Percentiles rank a stretch among this genome's conserved stretches.
These are phyloP conservation scores for Porites lobata DNA, from an alignment of 92 coral and sea anemone species.

Conservation along the genomic window DNA sequence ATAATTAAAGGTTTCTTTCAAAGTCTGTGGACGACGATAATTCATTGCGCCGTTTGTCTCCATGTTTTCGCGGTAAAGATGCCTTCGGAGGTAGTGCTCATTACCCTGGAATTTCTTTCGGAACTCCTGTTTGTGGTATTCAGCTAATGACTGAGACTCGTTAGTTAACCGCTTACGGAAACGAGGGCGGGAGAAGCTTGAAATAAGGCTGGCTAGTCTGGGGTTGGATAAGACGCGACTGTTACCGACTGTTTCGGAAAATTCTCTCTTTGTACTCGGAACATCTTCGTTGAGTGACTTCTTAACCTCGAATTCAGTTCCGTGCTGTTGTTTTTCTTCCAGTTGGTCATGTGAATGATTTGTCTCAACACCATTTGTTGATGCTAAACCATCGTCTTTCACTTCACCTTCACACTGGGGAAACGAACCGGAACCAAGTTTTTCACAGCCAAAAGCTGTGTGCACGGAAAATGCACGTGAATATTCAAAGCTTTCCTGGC, in stretches of 20 bases:
- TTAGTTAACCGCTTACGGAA: constrained; percentile 39
- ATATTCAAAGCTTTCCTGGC: constrained; percentile 29
- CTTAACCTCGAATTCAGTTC: neutral
- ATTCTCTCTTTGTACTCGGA: neutral
- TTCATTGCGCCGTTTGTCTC: neutral
- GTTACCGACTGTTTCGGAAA: constrained; percentile 3
- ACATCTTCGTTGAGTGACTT: neutral
- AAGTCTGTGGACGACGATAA: neutral
- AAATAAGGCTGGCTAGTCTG: constrained; percentile 73
- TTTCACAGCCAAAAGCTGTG: constrained; percentile 16
- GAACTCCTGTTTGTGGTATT: constrained; percentile 87
- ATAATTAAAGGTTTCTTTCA: neutral
- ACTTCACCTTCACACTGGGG: neutral
- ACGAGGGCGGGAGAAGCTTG: constrained; percentile 77
- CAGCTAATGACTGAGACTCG: constrained; percentile 81
- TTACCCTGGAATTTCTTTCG: constrained; percentile 91
- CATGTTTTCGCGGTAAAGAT: constrained; percentile 77
- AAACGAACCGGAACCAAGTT: neutral
- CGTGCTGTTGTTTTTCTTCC: neutral
- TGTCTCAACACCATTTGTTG: neutral
- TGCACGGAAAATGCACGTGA: constrained; percentile 24
- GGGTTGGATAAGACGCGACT: constrained; percentile 54
- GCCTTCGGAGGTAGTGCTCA: constrained; percentile 88
- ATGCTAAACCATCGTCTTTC: neutral
- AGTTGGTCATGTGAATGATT: neutral